A percentile compares a stretch with the other conserved stretches of the same genome.
Evolutionary conservation across 2,797 vertebrate genomes (phyloP).

Genomic region (Acanthurus leucopareius): DNA sequence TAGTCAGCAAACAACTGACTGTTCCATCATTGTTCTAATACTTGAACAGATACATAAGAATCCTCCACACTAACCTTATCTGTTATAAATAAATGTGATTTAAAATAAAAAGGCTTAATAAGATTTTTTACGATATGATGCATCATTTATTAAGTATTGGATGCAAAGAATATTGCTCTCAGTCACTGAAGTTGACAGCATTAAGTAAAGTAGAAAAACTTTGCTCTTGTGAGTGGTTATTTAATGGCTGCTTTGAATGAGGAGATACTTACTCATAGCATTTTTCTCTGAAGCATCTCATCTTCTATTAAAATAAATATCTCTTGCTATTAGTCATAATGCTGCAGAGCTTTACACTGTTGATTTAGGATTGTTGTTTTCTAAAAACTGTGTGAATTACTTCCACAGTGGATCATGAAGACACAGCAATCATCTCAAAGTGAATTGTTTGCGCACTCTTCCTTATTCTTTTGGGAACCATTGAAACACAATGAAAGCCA

Average conservation of each 20-base stretch:
- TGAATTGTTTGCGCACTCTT: constrained; percentile 64
- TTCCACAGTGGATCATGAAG: constrained; percentile 43
- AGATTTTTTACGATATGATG: too few species aligned
- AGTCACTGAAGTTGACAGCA: constrained; percentile 13
- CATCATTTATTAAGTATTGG: too few species aligned
- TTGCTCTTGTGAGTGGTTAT: neutral
- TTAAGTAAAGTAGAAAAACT: constrained; percentile 22
- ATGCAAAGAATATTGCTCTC: neutral
- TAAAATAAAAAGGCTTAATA: too few species aligned
- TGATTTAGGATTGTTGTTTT: constrained; percentile 27
- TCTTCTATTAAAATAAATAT: constrained; percentile 8
- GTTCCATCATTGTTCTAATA: constrained; percentile 22
- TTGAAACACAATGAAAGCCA: constrained; percentile 72
- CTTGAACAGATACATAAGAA: constrained; percentile 11
- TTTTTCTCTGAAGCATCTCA: neutral
- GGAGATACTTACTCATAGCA: constrained; percentile 5
- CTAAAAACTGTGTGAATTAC: constrained; percentile 47
- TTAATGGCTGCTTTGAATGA: constrained; percentile 12
- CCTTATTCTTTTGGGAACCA: constrained; percentile 71
- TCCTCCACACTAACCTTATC: neutral
- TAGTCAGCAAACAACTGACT: constrained; percentile 24
- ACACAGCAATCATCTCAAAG: constrained; percentile 61
- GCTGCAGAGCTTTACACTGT: constrained; percentile 17
- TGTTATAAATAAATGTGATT: too few species aligned
- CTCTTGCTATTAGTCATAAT: constrained; percentile 6